Evolutionary conservation across 1,140 invertebrate species (phyloP).

Genomic region (Eriocheir sinensis): DNA sequence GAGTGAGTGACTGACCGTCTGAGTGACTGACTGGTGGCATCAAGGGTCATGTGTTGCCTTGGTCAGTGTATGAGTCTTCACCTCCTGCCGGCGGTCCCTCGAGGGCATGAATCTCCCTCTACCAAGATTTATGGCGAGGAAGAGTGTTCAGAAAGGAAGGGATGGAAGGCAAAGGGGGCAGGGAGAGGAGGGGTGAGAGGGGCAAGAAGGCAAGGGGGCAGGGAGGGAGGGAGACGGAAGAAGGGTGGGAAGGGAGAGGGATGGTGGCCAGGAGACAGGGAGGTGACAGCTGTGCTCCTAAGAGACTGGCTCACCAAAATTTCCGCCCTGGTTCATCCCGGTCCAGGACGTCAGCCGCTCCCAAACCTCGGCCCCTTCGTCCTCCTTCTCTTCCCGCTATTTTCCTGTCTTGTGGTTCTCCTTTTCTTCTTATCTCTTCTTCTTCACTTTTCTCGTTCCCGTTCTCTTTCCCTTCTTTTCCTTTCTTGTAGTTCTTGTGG

Average conservation of each 20-base stretch:
- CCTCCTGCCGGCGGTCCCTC: background rate
- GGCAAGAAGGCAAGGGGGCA: background rate
- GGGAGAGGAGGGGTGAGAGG: too few species aligned
- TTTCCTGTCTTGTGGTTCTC: too few species aligned
- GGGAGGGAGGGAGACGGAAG: too few species aligned
- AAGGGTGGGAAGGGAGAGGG: background rate
- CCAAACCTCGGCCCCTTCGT: too few species aligned
- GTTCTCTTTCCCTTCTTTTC: too few species aligned
- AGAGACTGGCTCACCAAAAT: background rate
- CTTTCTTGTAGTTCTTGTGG: too few species aligned
- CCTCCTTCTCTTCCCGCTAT: too few species aligned
- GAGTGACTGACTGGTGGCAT: background rate
- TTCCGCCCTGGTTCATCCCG: background rate
- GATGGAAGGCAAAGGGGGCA: background rate
- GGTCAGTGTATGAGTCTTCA: background rate
- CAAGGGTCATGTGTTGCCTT: background rate
- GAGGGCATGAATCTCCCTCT: background rate
- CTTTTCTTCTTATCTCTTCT: too few species aligned
- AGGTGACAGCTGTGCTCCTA: conserved; percentile 1
- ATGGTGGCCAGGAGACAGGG: background rate
- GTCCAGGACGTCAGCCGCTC: too few species aligned
- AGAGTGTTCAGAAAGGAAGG: too few species aligned
- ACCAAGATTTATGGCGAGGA: background rate
- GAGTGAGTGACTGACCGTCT: background rate
- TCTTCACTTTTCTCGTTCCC: too few species aligned